Conservation (phyloP, 2,113 vertebrate species). For the Ranitomeya imitator region DNA sequence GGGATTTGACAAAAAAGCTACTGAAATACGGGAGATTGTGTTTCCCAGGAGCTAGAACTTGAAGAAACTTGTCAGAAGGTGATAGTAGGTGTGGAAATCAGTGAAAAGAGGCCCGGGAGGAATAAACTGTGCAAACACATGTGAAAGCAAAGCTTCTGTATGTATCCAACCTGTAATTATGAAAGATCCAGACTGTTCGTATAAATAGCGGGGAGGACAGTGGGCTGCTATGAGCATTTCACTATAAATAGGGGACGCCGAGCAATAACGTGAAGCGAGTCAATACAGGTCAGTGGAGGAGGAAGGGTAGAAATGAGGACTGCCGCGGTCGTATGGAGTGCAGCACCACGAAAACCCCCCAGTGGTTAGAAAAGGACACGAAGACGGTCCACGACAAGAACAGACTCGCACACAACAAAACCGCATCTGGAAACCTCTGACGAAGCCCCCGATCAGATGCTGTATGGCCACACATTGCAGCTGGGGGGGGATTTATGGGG, state of each 20-base stretch:
- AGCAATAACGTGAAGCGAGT: background rate
- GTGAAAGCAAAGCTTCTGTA: background rate
- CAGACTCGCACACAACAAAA: too few relatives aligned
- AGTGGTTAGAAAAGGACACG: too few relatives aligned
- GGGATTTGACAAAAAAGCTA: background rate
- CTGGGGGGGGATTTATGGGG: too few relatives aligned
- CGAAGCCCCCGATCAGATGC: too few relatives aligned
- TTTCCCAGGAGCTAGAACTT: background rate
- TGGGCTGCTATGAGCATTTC: conserved; percentile 19
- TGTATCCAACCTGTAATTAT: background rate
- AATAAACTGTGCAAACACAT: conserved; percentile 16
- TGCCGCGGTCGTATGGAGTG: background rate
- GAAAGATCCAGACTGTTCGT: background rate
- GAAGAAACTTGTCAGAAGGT: conserved; percentile 10
- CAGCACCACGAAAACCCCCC: too few relatives aligned
- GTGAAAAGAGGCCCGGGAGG: background rate
- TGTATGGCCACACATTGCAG: too few relatives aligned
- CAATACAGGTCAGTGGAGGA: background rate
- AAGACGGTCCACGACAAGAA: too few relatives aligned
- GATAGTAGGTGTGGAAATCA: conserved; percentile 3
- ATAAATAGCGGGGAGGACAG: conserved; percentile 37
- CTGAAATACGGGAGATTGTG: background rate
- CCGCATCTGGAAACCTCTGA: too few relatives aligned
- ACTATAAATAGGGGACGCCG: conserved; percentile 23
- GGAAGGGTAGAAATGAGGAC: background rate